A percentile compares a stretch with the other conserved stretches of the same genome.
phyloP scores from a whole-genome alignment of 2,113 vertebrate genomes.

The Neofelis nebulosa region DNA sequence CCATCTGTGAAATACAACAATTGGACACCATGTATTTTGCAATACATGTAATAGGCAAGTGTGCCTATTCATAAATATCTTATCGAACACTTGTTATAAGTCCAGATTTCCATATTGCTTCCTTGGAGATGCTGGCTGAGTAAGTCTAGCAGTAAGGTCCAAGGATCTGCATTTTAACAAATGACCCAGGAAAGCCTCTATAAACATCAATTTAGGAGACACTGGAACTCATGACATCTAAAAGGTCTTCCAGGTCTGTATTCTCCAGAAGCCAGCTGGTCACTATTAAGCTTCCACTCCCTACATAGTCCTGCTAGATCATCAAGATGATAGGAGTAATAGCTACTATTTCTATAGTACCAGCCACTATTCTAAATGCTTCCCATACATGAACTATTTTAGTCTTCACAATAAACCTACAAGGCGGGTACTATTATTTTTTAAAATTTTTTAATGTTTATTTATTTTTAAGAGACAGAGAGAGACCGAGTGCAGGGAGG shows the following conservation, averaged over 20 bases:
- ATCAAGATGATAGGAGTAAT: neutral
- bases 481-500: too few relatives aligned
- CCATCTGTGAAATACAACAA: neutral
- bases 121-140: neutral
- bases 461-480: too few relatives aligned
- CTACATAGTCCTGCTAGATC: neutral
- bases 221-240: neutral
- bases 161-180: neutral
- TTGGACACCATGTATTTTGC: neutral
- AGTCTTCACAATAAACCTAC: slow-evolving; percentile 18
- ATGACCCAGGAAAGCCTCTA: neutral
- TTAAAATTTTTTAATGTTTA: too few relatives aligned
- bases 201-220: neutral
- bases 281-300: slow-evolving; percentile 10
- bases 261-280: neutral
- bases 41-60: neutral
- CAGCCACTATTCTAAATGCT: slow-evolving; percentile 11
- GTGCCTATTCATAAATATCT: neutral
- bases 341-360: neutral
- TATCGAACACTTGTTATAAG: neutral
- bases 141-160: neutral
- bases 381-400: slow-evolving; percentile 37
- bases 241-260: neutral
- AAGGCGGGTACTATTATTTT: neutral
- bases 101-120: neutral